Percentiles rank a stretch among this genome's conserved stretches.
Conservation (phyloP, 2,888 invertebrate genomes). For the Cheilosia vulpina region DNA sequence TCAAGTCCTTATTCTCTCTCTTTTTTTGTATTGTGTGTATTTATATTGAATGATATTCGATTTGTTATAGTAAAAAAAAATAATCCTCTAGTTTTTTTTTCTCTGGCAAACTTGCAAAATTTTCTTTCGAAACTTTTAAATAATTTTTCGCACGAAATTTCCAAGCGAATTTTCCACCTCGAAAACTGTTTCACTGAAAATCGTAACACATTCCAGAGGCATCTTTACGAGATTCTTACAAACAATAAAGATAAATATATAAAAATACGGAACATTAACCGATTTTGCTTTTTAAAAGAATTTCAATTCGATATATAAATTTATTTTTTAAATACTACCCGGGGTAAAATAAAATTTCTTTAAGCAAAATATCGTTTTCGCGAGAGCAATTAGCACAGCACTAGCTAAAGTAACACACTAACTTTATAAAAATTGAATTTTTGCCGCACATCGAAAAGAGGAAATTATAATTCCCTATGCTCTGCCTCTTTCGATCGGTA, state of each 20-base stretch:
- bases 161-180: slow-evolving; percentile 40
- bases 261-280: neutral
- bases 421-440: slow-evolving; percentile 44
- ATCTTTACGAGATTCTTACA: slow-evolving; percentile 39
- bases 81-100: neutral
- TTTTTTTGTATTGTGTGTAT: neutral
- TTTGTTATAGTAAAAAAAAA: neutral
- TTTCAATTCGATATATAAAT: neutral
- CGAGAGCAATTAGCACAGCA: slow-evolving; percentile 73
- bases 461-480: slow-evolving; percentile 39
- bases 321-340: neutral
- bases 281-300: slow-evolving; percentile 4
- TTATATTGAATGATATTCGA: neutral
- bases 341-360: neutral
- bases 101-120: slow-evolving; percentile 6
- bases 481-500: slow-evolving; percentile 29
- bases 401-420: slow-evolving; percentile 71
- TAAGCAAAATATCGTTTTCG: slow-evolving; percentile 38
- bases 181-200: slow-evolving; percentile 42
- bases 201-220: slow-evolving; percentile 42
- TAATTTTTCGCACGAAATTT: slow-evolving; percentile 61
- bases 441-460: slow-evolving; percentile 34
- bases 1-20: slow-evolving; percentile 18
- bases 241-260: neutral
- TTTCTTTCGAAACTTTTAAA: slow-evolving; percentile 16